Evolutionary conservation across 1,140 invertebrate species (phyloP).

Genomic region (Cepaea nemoralis): DNA sequence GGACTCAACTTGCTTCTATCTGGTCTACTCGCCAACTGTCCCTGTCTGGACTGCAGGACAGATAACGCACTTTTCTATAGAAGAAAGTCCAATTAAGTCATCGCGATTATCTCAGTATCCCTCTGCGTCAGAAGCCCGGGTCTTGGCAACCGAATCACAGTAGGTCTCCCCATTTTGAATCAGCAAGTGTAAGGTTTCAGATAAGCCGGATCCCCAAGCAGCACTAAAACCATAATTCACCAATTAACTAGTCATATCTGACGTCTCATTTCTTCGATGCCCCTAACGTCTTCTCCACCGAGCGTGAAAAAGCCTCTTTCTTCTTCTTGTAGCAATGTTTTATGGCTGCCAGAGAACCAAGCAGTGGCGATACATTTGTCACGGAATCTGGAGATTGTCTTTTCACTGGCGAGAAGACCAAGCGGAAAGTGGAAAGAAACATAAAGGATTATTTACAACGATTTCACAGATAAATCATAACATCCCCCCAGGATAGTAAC

Average conservation of each 20-base stretch:
- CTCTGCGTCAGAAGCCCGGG: background rate
- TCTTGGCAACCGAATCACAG: background rate
- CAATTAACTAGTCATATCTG: background rate
- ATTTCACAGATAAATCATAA: background rate
- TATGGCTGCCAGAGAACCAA: background rate
- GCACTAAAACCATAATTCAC: constrained; percentile 6
- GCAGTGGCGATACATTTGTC: background rate
- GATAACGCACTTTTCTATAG: background rate
- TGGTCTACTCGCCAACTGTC: background rate
- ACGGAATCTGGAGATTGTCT: background rate
- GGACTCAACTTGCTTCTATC: too few relatives aligned
- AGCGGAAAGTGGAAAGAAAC: background rate
- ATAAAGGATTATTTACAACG: background rate
- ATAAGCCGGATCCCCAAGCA: background rate
- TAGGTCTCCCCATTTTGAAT: background rate
- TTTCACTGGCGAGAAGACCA: background rate
- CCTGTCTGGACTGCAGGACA: background rate
- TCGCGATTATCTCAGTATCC: background rate
- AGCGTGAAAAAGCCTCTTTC: background rate
- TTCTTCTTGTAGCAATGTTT: background rate
- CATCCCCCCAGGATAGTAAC: background rate
- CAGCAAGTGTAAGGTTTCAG: background rate
- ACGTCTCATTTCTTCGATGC: background rate
- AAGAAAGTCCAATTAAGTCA: background rate
- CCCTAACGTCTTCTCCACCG: background rate